A percentile compares a stretch with the other conserved stretches of the same genome.
Evolutionary conservation across 2,113 vertebrate species (phyloP).

Genomic region (Eublepharis macularius): DNA sequence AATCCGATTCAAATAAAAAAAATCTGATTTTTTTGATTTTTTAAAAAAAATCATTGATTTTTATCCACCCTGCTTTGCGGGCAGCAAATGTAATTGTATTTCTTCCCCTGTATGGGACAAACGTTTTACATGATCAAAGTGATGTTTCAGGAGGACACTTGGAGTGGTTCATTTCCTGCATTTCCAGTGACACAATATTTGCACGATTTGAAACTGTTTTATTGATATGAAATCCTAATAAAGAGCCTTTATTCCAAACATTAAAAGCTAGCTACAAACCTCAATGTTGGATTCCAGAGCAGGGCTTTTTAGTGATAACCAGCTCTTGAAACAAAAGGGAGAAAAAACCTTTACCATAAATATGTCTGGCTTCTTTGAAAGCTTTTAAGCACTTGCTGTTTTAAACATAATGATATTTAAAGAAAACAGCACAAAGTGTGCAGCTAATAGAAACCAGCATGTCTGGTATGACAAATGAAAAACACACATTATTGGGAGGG

Average conservation of each 20-base stretch:
- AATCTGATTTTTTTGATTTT: no score
- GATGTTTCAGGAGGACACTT: neutral
- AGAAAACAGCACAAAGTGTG: neutral
- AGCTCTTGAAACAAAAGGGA: slow-evolving; percentile 29
- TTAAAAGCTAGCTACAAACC: slow-evolving; percentile 26
- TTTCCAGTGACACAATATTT: slow-evolving; percentile 26
- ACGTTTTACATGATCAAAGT: slow-evolving; percentile 24
- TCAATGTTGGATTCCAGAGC: slow-evolving; percentile 3
- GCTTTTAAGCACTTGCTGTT: slow-evolving; percentile 25
- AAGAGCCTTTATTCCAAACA: slow-evolving; percentile 30
- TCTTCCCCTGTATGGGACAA: neutral
- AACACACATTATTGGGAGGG: neutral
- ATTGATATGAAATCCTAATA: slow-evolving; percentile 44
- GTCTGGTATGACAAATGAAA: neutral
- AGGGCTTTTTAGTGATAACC: slow-evolving; percentile 21
- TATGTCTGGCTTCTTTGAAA: slow-evolving; percentile 17
- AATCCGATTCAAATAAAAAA: no score
- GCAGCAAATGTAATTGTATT: neutral
- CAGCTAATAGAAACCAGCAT: slow-evolving; percentile 2
- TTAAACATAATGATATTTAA: neutral
- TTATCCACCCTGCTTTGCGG: no score
- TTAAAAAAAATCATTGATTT: no score
- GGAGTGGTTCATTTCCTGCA: slow-evolving; percentile 38
- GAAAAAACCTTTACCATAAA: neutral
- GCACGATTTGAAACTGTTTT: slow-evolving; percentile 13